Evolutionary conservation across 2,797 vertebrate species (phyloP).

Genomic region (Gymnopithys bicolor): DNA sequence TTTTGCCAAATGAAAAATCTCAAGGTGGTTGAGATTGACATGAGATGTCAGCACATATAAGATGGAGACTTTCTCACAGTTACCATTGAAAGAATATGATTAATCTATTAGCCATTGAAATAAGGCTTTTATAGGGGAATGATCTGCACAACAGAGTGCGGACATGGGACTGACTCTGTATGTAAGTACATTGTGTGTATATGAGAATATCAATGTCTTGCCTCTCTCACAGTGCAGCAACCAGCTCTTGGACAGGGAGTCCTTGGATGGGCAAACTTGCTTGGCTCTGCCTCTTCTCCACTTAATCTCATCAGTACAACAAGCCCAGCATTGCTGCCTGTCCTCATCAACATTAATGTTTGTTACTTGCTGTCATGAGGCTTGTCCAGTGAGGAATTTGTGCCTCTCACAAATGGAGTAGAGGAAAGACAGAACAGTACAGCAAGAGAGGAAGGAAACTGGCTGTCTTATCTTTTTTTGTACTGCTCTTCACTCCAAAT

Average conservation of each 20-base stretch:
- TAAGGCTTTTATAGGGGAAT: neutral
- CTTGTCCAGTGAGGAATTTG: neutral
- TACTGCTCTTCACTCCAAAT: neutral
- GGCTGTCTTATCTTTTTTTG: neutral
- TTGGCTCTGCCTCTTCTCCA: neutral
- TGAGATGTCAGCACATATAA: neutral
- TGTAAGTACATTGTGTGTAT: neutral
- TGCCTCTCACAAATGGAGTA: neutral
- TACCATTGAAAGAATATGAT: neutral
- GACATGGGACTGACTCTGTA: neutral
- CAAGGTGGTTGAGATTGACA: neutral
- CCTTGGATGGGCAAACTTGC: neutral
- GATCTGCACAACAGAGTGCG: neutral
- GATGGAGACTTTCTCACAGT: neutral
- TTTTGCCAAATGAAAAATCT: neutral
- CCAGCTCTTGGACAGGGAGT: neutral
- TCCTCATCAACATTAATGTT: neutral
- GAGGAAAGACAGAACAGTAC: neutral
- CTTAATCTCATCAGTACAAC: neutral
- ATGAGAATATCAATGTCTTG: rapidly evolving
- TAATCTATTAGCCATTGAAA: neutral
- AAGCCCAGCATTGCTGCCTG: neutral
- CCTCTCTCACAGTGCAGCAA: rapidly evolving
- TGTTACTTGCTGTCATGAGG: neutral
- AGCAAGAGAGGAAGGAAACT: neutral